A percentile compares a stretch with the other conserved stretches of the same genome.
These are phyloP conservation scores for Casuarius casuarius DNA, from an alignment of 2,113 vertebrate genomes.

Conservation along the genomic window DNA sequence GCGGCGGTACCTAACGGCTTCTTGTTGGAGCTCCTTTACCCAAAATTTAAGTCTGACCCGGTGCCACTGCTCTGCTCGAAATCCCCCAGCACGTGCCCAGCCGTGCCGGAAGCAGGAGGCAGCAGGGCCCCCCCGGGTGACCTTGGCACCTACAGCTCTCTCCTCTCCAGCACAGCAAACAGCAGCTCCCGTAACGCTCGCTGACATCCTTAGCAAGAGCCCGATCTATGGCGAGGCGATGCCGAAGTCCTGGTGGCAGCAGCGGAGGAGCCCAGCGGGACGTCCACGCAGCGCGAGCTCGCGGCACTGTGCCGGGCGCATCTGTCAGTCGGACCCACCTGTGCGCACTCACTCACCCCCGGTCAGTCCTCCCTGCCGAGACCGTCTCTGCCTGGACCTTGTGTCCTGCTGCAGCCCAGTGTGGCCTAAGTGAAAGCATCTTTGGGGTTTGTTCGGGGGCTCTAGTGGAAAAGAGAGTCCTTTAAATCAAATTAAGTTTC, in stretches of 20 bases:
- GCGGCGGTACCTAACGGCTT: rapidly evolving
- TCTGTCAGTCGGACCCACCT: too few relatives aligned
- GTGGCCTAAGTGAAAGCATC: neutral
- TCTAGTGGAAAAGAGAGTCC: neutral
- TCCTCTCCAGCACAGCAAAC: neutral
- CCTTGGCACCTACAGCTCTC: neutral
- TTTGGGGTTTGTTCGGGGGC: conserved; percentile 13
- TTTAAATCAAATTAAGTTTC: neutral
- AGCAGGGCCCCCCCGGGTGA: neutral
- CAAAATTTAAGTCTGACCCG: rapidly evolving
- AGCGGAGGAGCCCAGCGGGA: neutral
- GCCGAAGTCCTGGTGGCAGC: neutral
- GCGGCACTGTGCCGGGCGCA: too few relatives aligned
- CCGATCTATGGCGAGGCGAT: neutral
- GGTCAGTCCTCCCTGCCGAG: neutral
- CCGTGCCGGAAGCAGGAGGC: too few relatives aligned
- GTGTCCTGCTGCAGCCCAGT: neutral
- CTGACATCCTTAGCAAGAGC: rapidly evolving
- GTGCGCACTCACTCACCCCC: neutral
- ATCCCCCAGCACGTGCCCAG: neutral
- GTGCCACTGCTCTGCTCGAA: neutral
- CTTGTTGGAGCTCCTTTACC: neutral
- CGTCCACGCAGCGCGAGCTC: neutral
- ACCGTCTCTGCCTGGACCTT: neutral
- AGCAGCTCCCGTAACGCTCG: rapidly evolving